Percentiles rank a stretch among this genome's conserved stretches.
These are phyloP conservation scores for Drosophila fungiperda DNA, from an alignment of 2,888 invertebrate genomes.

Conservation along the genomic window DNA sequence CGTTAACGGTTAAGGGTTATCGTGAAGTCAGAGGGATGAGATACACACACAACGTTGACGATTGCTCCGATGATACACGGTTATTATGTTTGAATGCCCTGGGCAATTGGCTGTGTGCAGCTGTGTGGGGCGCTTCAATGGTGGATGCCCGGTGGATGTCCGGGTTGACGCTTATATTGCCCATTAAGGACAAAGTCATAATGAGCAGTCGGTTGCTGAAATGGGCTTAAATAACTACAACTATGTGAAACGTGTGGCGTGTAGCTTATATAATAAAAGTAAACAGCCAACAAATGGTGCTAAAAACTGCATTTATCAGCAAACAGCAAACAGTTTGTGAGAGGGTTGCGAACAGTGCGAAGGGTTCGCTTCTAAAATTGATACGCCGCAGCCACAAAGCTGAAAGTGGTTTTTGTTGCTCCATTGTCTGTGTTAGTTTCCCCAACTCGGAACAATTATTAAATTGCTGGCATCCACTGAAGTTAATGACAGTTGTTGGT, in stretches of 20 bases:
- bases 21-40: constrained; percentile 16
- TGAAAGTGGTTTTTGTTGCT: constrained; percentile 23
- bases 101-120: constrained; percentile 58
- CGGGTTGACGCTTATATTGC: constrained; percentile 60
- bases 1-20: constrained; percentile 43
- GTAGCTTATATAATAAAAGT: constrained; percentile 75
- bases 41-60: background rate
- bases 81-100: constrained; percentile 74
- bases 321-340: constrained; percentile 19
- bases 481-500: constrained; percentile 50
- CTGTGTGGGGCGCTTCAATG: constrained; percentile 8
- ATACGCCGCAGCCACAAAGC: constrained; percentile 30
- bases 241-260: constrained; percentile 50
- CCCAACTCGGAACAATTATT: constrained; percentile 52
- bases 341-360: constrained; percentile 30
- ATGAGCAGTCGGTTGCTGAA: constrained; percentile 73
- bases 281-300: constrained; percentile 72
- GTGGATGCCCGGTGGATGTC: background rate
- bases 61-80: constrained; percentile 45
- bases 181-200: constrained; percentile 80
- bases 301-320: constrained; percentile 74
- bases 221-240: constrained; percentile 75
- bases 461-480: constrained; percentile 25
- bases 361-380: constrained; percentile 44
- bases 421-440: constrained; percentile 48